Conservation (phyloP, 2,113 vertebrate species). For the Podilymbus podiceps region DNA sequence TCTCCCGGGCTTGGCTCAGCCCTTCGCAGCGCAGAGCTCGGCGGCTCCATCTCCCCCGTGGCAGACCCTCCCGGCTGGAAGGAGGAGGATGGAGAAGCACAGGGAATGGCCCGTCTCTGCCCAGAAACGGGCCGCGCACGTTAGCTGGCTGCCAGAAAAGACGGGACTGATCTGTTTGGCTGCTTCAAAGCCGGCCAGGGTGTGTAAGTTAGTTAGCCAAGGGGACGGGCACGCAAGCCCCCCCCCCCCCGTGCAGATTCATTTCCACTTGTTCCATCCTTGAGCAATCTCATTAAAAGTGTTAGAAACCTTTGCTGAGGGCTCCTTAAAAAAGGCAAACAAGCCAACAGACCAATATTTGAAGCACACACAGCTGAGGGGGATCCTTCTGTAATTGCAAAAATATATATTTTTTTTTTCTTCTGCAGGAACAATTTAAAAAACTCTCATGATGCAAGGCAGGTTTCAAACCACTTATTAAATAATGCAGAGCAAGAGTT, state of each 20-base stretch:
- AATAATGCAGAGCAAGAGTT: conserved; percentile 46
- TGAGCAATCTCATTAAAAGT: neutral
- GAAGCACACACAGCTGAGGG: neutral
- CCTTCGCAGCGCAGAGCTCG: neutral
- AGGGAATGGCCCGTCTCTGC: neutral
- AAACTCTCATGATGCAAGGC: neutral
- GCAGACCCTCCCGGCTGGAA: neutral
- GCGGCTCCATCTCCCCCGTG: neutral
- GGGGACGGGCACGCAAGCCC: fast-evolving
- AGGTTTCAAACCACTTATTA: conserved; percentile 33
- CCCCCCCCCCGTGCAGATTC: no score
- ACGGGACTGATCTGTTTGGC: fast-evolving
- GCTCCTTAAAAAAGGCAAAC: neutral
- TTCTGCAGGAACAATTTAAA: fast-evolving
- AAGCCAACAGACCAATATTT: neutral
- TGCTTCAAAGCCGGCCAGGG: neutral
- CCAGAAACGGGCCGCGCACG: neutral
- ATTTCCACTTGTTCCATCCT: neutral
- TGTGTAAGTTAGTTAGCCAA: neutral
- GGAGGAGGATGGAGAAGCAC: neutral
- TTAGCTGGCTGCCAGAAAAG: fast-evolving
- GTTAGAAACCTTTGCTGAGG: neutral
- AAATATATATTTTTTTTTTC: neutral
- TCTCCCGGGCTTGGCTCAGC: neutral
- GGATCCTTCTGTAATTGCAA: neutral